Percentiles rank a stretch among this genome's conserved stretches.
phyloP scores from a whole-genome alignment of 37 sponge, comb jelly and placozoan species.

The Haliclona indistincta region DNA sequence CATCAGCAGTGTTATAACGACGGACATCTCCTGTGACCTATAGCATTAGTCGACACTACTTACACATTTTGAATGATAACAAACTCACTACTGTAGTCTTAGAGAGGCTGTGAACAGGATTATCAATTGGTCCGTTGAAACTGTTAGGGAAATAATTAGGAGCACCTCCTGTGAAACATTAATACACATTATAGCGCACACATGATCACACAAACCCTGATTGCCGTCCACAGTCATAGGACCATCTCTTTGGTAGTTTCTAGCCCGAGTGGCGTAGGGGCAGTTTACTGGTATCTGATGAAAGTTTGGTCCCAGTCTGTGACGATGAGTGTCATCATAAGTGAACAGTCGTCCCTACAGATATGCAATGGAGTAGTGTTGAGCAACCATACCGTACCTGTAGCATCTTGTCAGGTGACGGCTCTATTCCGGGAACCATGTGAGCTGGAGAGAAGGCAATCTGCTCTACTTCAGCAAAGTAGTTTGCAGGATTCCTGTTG shows the following conservation, averaged over 20 bases:
- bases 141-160: conserved; percentile 94
- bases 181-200: not conserved
- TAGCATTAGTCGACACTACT: not conserved
- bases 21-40: conserved; percentile 71
- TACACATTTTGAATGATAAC: not conserved
- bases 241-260: conserved; percentile 87
- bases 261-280: conserved; percentile 58
- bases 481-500: conserved; percentile 81
- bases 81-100: not conserved
- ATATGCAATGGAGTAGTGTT: not conserved
- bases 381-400: no score
- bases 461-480: conserved; percentile 90
- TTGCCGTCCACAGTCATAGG: conserved; percentile 70
- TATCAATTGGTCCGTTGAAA: conserved; percentile 72
- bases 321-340: conserved; percentile 84
- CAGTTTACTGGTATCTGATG: conserved; percentile 88
- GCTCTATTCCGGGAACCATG: conserved; percentile 89
- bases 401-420: conserved; percentile 88
- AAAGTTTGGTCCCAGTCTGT: conserved; percentile 82
- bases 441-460: conserved; percentile 84
- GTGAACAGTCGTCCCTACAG: conserved; percentile 82
- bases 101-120: conserved; percentile 44
- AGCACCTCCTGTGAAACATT: conserved; percentile 44
- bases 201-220: conserved; percentile 42
- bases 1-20: conserved; percentile 74